phyloP scores from a whole-genome alignment of 2,113 vertebrate genomes.

The Pelecanoides urinatrix region DNA sequence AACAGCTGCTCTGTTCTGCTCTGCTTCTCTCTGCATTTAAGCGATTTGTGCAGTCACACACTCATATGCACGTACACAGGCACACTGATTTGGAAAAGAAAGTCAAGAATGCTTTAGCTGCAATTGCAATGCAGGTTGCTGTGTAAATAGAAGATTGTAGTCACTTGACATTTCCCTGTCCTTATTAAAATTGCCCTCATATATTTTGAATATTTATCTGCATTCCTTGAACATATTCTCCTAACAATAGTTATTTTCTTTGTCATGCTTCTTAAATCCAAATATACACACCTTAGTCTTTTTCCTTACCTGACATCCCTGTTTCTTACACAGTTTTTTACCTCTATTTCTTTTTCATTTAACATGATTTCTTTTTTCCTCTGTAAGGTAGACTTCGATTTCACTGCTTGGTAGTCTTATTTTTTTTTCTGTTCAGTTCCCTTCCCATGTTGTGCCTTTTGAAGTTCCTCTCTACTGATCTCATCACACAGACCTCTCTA shows the following conservation, averaged over 20 bases:
- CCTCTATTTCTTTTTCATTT: not conserved
- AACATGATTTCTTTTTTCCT: not conserved
- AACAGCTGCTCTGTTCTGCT: slow-evolving; percentile 47
- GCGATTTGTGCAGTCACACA: not conserved
- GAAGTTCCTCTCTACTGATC: not conserved
- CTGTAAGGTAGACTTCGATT: slow-evolving; percentile 19
- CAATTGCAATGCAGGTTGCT: not conserved
- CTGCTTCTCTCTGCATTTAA: slow-evolving; percentile 11
- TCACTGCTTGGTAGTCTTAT: not conserved
- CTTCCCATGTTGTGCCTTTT: not conserved
- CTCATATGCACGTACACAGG: not conserved
- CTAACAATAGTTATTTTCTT: not conserved
- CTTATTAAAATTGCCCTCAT: not conserved
- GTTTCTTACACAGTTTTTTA: not conserved
- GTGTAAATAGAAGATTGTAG: not conserved
- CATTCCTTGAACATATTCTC: not conserved
- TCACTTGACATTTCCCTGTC: not conserved
- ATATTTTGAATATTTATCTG: not conserved
- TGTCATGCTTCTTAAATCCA: not conserved
- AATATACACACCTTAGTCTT: not conserved
- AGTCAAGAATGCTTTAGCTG: not conserved
- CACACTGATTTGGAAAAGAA: not conserved
- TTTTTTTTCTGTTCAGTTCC: not conserved
- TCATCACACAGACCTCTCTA: not conserved
- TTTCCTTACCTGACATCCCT: not conserved